Base-by-base conservation (phyloP, 2,888 invertebrate genomes). In the Carpatolechia fugitivella region DNA sequence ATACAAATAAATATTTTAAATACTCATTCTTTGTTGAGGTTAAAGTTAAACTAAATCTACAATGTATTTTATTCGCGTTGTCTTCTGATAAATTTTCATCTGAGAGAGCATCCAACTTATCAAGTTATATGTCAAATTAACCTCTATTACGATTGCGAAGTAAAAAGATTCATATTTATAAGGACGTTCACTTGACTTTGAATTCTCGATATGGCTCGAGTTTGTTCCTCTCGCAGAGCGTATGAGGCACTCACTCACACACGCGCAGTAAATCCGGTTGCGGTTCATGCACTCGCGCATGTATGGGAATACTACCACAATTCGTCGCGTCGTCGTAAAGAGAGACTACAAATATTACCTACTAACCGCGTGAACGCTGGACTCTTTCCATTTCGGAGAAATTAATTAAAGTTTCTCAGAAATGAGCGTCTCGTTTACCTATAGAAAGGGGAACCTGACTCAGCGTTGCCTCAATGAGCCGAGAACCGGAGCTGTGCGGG, bases 371-470 rank as follows among this genome's bases (percentile, higher is more conserved):
- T 72, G 71, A 73, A 73, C 68, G 69, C 62, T 64, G 65, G 66
- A 69, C 70, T 69, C 68, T 70, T 73, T 71, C 68, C 62, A 68
- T 75, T 86, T 85, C 84, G 76, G 73, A 77, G 87, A 87, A 86
- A 82, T 79, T 81, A 82, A 83, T 80, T 80, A 77, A 76, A 75
- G 64, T 80, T 87, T 82, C 82, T 65, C 63, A 79, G 85, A 87
- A 86, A 64, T 59, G 68, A 68, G 69, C 68, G 74, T 70, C 72
- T 77, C 76, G 77, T 78, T 78, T 74, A 77, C 70, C 79, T 80
- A 82, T 83, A 78, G 76, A 76, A 78, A 16, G 40, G 40, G 40
- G 20, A 41, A 41, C 40, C 1, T 14, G 41, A 3, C 24, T 1
- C 41, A n/a, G 4, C 41, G 11, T 20, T 41, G n/a, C 16, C 41